These are phyloP conservation scores for Nomada ruficornis DNA, from an alignment of 2,888 invertebrate species.

Conservation along the genomic window DNA sequence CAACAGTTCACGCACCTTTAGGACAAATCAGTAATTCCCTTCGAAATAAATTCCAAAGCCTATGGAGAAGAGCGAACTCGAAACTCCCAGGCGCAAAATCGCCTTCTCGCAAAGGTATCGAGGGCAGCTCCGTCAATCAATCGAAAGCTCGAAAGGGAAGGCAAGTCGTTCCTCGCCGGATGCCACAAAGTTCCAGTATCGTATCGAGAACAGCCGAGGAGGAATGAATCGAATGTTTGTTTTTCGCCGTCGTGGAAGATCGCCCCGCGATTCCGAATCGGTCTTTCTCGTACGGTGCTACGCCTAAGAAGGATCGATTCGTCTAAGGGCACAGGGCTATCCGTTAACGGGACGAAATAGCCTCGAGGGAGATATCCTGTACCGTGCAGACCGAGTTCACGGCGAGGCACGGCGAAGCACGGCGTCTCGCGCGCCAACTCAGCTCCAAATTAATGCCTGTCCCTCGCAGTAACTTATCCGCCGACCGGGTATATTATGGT, in stretches of 20 bases:
- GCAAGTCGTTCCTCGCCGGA: conserved; percentile 44
- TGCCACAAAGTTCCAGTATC: conserved; percentile 48
- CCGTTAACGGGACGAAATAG: conserved; percentile 80
- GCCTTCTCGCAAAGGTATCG: conserved; percentile 11
- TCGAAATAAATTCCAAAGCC: background rate
- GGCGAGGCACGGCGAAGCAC: conserved; percentile 56
- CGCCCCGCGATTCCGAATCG: conserved; percentile 26
- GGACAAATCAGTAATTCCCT: too few species aligned
- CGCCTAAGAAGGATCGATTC: conserved; percentile 79
- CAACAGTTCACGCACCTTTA: too few species aligned
- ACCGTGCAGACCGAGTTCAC: conserved; percentile 51
- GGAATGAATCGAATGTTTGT: conserved; percentile 63
- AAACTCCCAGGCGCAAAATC: conserved; percentile 31
- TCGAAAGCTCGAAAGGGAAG: conserved; percentile 3
- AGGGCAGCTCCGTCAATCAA: conserved; percentile 47
- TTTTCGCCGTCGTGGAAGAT: conserved; percentile 54
- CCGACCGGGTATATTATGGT: conserved; percentile 73
- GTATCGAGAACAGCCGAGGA: conserved; percentile 37
- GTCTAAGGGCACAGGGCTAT: conserved; percentile 76
- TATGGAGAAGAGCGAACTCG: background rate
- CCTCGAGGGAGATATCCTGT: conserved; percentile 79
- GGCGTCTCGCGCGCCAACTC: conserved; percentile 72
- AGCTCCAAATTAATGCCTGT: conserved; percentile 81
- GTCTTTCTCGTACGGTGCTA: conserved; percentile 33
- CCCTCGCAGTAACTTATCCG: conserved; percentile 78